phyloP scores from a whole-genome alignment of 1,140 invertebrate genomes.

The Campoletis sonorensis region DNA sequence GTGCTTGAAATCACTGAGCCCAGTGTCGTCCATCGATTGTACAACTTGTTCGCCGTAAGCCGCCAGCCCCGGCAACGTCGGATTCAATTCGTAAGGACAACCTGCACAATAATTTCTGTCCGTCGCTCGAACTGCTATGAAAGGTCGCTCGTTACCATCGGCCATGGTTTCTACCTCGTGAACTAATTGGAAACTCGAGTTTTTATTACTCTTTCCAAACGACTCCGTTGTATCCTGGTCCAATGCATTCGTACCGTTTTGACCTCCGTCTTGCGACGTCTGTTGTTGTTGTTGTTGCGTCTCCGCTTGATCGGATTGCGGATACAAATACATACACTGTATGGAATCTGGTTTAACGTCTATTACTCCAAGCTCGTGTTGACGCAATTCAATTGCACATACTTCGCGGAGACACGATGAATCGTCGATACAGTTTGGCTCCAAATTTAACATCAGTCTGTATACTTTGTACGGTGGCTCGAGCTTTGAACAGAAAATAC shows the following conservation, averaged over 20 bases:
- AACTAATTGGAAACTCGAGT: conserved; percentile 64
- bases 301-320: conserved; percentile 56
- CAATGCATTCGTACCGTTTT: conserved; percentile 53
- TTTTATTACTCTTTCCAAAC: conserved; percentile 62
- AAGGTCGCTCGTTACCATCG: conserved; percentile 66
- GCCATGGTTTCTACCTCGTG: conserved; percentile 65
- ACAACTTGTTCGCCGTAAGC: conserved; percentile 64
- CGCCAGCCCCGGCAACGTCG: conserved; percentile 65
- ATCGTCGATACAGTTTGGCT: conserved; percentile 59
- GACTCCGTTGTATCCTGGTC: conserved; percentile 62
- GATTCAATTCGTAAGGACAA: conserved; percentile 72
- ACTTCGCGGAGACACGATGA: conserved; percentile 64
- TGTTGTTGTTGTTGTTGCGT: conserved; percentile 35
- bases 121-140: conserved; percentile 67
- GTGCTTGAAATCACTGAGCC: conserved; percentile 68
- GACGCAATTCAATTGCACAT: conserved; percentile 67
- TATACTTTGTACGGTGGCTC: conserved; percentile 64
- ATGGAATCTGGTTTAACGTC: conserved; percentile 63
- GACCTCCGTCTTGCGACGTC: conserved; percentile 43
- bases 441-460: conserved; percentile 66
- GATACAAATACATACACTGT: conserved; percentile 65
- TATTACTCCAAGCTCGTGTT: conserved; percentile 61
- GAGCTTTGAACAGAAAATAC: conserved; percentile 60
- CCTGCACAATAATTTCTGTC: conserved; percentile 68
- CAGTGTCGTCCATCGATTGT: conserved; percentile 65